A percentile compares a stretch with the other conserved stretches of the same genome.
Evolutionary conservation across 2,113 vertebrate genomes (phyloP).

Genomic region (Sakesphorus luctuosus): DNA sequence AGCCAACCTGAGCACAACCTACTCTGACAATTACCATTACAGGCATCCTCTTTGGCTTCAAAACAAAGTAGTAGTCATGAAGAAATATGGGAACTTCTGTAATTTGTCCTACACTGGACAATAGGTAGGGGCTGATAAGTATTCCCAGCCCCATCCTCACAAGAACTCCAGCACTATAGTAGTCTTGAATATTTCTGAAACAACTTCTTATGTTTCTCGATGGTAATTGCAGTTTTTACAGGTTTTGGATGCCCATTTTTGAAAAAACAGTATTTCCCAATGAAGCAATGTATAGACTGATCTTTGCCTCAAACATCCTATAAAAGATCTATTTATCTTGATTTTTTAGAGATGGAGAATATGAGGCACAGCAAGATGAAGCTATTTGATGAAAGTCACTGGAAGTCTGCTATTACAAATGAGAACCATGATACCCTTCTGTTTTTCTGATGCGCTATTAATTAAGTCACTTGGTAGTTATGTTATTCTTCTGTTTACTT

Average conservation of each 20-base stretch:
- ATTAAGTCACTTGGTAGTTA: not conserved
- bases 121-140: not conserved
- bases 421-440: not conserved
- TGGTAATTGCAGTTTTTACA: not conserved
- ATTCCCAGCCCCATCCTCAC: not conserved
- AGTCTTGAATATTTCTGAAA: not conserved
- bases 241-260: not conserved
- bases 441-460: not conserved
- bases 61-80: not conserved
- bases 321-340: not conserved
- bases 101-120: not conserved
- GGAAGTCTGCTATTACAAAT: not conserved
- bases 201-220: not conserved
- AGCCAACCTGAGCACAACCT: not conserved
- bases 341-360: not conserved
- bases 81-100: not conserved
- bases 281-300: not conserved
- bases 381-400: not conserved
- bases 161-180: not conserved
- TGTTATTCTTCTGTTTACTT: not conserved
- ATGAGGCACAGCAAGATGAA: not conserved
- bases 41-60: not conserved
- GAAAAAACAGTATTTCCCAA: not conserved
- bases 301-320: not conserved
- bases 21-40: not conserved